Evolutionary conservation across 1,140 invertebrate species (phyloP), one percentile per base, ranked within the genome.

Genomic region (Onthophagus taurus): DNA sequence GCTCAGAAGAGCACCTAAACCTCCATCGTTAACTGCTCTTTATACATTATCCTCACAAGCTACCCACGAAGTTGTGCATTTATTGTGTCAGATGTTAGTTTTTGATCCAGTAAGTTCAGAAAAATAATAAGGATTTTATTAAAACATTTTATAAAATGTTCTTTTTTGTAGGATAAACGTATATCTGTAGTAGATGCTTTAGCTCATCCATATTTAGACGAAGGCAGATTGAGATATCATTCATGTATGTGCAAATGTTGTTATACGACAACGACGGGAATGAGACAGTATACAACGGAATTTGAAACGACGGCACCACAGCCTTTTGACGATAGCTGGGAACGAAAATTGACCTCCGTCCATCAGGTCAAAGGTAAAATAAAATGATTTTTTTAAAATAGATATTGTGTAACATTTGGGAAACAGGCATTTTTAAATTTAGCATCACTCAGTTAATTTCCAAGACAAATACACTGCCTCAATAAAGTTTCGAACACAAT

Each of bases 161-260:
- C 23, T 13, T n/a, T 21, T 43, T 62, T 66, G 1, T 63, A 92
- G 85, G 85, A 91, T 56, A 95, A 96, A 68, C 76, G 95, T 60
- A 93, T 97, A 61, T 86, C 82, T 5, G 91, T 97, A 33, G 81
- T 87, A 24, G 88, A 97, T 64, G 95, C 96, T 4, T 72, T 99
- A 49, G 83, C 86, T 45, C 94, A 97, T 74, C 90, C 92, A 9
- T 99, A 97, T 70, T 74, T 99, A 44, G 93, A 97, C 60, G 96
- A 99, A 67, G 96, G 96, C 35, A 77, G 96, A 52, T 75, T 99
- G 49, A 78, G 96, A 55, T 99, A 97, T 71, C 96, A 99, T 70
- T 98, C 95, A 30, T 99, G 96, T 67, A 99, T 99, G 96, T 99
- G 96, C 72, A 87, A 86, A 59, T 99, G 96, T 67, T 99, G 96